A percentile compares a stretch with the other conserved stretches of the same genome.
These are phyloP conservation scores for Sebastes hubbsi DNA, from an alignment of 2,797 vertebrate species.

Conservation along the genomic window DNA sequence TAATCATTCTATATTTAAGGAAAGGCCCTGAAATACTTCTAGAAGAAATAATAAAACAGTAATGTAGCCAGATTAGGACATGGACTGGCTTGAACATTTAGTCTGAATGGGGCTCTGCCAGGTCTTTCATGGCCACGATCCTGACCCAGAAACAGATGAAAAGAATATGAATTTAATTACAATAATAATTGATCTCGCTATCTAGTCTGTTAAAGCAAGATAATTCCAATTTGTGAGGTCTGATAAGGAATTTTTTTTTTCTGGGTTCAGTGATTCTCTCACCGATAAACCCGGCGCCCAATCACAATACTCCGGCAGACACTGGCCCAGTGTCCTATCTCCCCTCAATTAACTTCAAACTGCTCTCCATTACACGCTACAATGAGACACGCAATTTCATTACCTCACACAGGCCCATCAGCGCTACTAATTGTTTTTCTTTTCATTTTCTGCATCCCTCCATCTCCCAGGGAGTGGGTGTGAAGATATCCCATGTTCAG, in stretches of 20 bases:
- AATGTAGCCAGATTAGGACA: background rate
- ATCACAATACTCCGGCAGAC: slow-evolving; percentile 60
- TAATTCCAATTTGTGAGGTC: slow-evolving; percentile 63
- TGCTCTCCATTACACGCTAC: slow-evolving; percentile 83
- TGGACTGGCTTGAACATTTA: slow-evolving; percentile 19
- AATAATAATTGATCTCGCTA: slow-evolving; percentile 60
- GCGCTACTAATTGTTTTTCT: slow-evolving; percentile 79
- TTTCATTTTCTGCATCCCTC: slow-evolving; percentile 67
- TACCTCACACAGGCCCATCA: slow-evolving; percentile 74
- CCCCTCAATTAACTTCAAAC: slow-evolving; percentile 84
- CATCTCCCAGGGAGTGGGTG: slow-evolving; percentile 41
- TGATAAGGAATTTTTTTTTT: slow-evolving; percentile 62
- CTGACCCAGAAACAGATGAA: slow-evolving; percentile 51
- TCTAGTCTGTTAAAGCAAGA: slow-evolving; percentile 63
- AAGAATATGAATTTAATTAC: slow-evolving; percentile 71
- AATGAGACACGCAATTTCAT: slow-evolving; percentile 80
- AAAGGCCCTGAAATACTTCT: background rate
- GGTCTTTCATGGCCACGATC: slow-evolving; percentile 18
- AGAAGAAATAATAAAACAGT: slow-evolving; percentile 4
- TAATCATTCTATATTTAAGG: background rate
- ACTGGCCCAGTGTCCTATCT: slow-evolving; percentile 77
- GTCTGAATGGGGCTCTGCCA: background rate
- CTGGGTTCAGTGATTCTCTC: slow-evolving; percentile 67
- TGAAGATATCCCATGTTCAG: slow-evolving; percentile 42
- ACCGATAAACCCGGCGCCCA: slow-evolving; percentile 59